Conservation (phyloP, 2,888 invertebrate genomes). For the Kryphioiulus occultus region DNA sequence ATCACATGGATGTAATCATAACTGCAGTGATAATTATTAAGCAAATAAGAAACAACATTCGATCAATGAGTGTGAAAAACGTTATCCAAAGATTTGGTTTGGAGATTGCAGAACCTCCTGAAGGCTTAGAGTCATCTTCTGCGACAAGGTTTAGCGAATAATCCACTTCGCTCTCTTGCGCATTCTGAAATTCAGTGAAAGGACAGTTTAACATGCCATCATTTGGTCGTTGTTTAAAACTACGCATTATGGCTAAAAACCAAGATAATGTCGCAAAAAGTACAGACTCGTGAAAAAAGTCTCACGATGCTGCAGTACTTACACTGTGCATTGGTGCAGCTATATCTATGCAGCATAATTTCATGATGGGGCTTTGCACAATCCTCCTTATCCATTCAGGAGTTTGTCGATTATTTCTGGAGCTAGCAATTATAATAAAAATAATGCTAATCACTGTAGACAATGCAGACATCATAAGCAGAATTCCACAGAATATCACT, state of each 20-base stretch:
- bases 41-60: background rate
- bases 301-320: too few species aligned
- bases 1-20: background rate
- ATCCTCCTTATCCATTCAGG: background rate
- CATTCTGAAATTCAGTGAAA: background rate
- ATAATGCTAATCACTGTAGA: background rate
- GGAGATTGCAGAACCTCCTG: background rate
- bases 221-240: too few species aligned
- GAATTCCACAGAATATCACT: slow-evolving; percentile 21
- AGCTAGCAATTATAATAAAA: background rate
- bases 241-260: too few species aligned
- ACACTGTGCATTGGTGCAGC: background rate
- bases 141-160: background rate
- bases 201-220: background rate
- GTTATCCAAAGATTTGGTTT: slow-evolving; percentile 10
- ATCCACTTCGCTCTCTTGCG: background rate
- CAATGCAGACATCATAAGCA: background rate
- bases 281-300: too few species aligned
- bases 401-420: background rate
- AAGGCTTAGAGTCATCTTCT: background rate
- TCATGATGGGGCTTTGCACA: background rate
- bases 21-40: background rate
- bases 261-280: too few species aligned
- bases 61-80: slow-evolving; percentile 12
- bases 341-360: background rate